Evolutionary conservation across 2,113 vertebrate genomes (phyloP), one percentile per base, ranked within the genome.

Genomic region (Hippocampus zosterae): DNA sequence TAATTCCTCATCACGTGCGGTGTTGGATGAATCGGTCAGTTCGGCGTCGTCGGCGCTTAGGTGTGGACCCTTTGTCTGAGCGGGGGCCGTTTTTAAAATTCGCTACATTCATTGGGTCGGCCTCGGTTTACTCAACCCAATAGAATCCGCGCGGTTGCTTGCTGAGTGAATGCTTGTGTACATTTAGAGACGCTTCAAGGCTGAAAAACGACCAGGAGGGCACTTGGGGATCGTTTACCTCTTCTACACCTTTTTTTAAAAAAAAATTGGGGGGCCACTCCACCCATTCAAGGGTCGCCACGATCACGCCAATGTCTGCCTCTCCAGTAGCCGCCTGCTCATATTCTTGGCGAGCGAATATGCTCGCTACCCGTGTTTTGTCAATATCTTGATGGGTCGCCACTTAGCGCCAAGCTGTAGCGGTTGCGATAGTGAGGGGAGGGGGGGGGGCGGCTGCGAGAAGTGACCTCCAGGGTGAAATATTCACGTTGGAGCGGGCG

Each of bases 361-460:
- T 75, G 65, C 85, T 90, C 78, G 74, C 79, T 86, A 73, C 80
- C 85, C 78, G 23, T 81, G 84, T 81, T 88, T 85, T 78, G 84
- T 81, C 85, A 78, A 80, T 83, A 77, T 77, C 62, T 86, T 87
- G 67, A 85, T 80, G 81, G 86, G 86, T 90, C 79, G 81, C 77
- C 82, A 71, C 63, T 87, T 79, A 81, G 76, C 82, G 68, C 65
- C 77, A 84, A 87, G 77, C 62, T 67, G 68, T 71, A 75, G 67
- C 18, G 27, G 72, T 84, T 85, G 78, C 73, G 73, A 79, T 75
- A n/a, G 65, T 23, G 42, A 52, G 46, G 65, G 50, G 42, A 52
- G 46, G 65, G 50, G 50, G 25, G 1, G 25, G 25, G 65, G 50
- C 44, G 65, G 67, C 18, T 21, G 33, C 5, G n/a, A 67, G 37